These are phyloP conservation scores for Ceratotherium simum DNA, from an alignment of 2,113 vertebrate species.

Conservation along the genomic window DNA sequence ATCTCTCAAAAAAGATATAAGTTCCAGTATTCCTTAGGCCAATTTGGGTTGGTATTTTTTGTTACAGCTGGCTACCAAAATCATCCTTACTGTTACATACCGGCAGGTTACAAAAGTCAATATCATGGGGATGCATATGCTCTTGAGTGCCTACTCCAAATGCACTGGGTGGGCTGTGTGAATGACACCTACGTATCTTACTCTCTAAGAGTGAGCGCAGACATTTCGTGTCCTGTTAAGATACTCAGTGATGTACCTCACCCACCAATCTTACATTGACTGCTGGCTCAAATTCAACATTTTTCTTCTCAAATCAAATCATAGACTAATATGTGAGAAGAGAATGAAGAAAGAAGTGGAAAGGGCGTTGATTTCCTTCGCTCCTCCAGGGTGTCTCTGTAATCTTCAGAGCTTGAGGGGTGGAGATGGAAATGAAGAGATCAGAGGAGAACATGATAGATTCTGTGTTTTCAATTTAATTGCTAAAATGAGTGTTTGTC, in stretches of 20 bases:
- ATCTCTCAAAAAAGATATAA: not conserved
- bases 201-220: not conserved
- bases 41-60: not conserved
- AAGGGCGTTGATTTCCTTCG: not conserved
- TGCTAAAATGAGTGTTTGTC: not conserved
- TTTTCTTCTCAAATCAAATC: not conserved
- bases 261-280: not conserved
- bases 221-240: not conserved
- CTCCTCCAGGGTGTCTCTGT: not conserved
- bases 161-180: rapidly evolving
- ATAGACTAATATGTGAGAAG: not conserved
- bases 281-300: not conserved
- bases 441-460: not conserved
- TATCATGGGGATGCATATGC: too few relatives aligned
- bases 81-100: not conserved
- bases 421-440: not conserved
- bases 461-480: not conserved
- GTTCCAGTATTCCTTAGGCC: not conserved
- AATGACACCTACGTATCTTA: not conserved
- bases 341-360: not conserved
- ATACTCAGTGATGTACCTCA: not conserved
- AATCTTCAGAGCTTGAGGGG: not conserved
- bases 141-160: not conserved
- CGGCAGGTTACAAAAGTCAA: not conserved
- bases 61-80: not conserved